Percentiles rank a stretch among this genome's conserved stretches.
Conservation (phyloP, 92 coral and sea anemone species). For the Palythoa grandis region DNA sequence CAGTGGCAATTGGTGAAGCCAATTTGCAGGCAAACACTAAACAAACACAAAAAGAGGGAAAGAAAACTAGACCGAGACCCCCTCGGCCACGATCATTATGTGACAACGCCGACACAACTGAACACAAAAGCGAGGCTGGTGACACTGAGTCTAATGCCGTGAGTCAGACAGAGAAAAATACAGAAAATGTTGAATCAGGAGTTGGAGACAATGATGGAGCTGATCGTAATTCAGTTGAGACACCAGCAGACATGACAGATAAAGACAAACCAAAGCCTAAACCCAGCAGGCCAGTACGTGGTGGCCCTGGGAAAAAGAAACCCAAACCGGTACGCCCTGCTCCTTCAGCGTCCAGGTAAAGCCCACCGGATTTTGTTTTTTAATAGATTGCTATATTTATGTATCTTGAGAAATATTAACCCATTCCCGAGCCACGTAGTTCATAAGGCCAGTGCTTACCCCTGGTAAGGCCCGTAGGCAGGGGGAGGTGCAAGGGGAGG, state of each 20-base stretch:
- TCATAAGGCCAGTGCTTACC: too few relatives aligned
- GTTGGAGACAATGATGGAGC: not conserved
- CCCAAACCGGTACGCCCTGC: slow-evolving; percentile 65
- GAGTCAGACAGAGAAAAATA: slow-evolving; percentile 8
- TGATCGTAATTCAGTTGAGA: not conserved
- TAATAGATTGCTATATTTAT: not conserved
- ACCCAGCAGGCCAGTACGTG: slow-evolving; percentile 33
- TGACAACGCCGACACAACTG: slow-evolving; percentile 39
- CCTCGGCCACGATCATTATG: slow-evolving; percentile 74
- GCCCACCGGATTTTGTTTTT: not conserved
- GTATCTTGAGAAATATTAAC: too few relatives aligned
- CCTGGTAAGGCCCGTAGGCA: too few relatives aligned
- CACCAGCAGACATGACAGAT: not conserved
- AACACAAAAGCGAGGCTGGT: slow-evolving; percentile 12
- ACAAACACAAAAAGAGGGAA: slow-evolving; percentile 11
- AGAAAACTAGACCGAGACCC: slow-evolving; percentile 57
- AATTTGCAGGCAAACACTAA: slow-evolving; percentile 33
- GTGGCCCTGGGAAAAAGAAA: slow-evolving; percentile 53
- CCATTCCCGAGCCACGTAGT: too few relatives aligned
- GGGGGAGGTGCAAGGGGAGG: too few relatives aligned
- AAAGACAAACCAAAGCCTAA: slow-evolving; percentile 6
- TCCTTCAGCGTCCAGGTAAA: slow-evolving; percentile 48
- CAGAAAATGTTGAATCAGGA: not conserved
- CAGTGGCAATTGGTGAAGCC: slow-evolving; percentile 40
- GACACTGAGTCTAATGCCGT: slow-evolving; percentile 1